These are phyloP conservation scores for Dendrolimus kikuchii DNA, from an alignment of 1,140 invertebrate genomes.

Conservation along the genomic window DNA sequence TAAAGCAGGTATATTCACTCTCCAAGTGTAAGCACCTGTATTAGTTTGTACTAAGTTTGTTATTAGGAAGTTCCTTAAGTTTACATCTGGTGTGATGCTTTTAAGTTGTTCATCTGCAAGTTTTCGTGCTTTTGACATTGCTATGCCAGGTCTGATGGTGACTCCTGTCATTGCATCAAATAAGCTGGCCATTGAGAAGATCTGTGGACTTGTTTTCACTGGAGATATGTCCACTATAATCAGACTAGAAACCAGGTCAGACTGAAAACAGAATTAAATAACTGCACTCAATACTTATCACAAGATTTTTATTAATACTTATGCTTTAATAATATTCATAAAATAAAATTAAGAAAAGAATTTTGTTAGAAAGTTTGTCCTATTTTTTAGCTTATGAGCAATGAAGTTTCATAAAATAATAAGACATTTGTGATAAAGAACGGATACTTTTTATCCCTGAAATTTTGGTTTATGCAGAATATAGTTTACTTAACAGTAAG, in stretches of 20 bases:
- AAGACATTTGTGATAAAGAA: no score
- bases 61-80: slow-evolving; percentile 78
- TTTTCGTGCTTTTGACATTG: slow-evolving; percentile 79
- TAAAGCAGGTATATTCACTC: slow-evolving; percentile 81
- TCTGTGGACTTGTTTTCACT: slow-evolving; percentile 75
- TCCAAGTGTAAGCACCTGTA: slow-evolving; percentile 78
- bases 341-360: no score
- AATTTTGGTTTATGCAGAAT: no score
- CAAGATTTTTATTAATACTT: no score
- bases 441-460: no score
- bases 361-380: no score
- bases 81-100: slow-evolving; percentile 47
- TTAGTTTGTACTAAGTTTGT: slow-evolving; percentile 83
- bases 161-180: slow-evolving; percentile 79
- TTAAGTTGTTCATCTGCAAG: slow-evolving; percentile 71
- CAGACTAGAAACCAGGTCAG: slow-evolving; percentile 83
- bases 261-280: slow-evolving; percentile 68
- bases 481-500: no score
- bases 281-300: no score
- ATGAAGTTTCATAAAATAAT: no score
- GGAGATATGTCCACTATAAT: slow-evolving; percentile 91
- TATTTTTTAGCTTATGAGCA: no score
- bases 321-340: no score
- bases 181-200: slow-evolving; percentile 76
- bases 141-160: slow-evolving; percentile 71